Evolutionary conservation across 1,140 invertebrate genomes (phyloP), one percentile per base, ranked within the genome.

Genomic region (Dreissena rostriformis): DNA sequence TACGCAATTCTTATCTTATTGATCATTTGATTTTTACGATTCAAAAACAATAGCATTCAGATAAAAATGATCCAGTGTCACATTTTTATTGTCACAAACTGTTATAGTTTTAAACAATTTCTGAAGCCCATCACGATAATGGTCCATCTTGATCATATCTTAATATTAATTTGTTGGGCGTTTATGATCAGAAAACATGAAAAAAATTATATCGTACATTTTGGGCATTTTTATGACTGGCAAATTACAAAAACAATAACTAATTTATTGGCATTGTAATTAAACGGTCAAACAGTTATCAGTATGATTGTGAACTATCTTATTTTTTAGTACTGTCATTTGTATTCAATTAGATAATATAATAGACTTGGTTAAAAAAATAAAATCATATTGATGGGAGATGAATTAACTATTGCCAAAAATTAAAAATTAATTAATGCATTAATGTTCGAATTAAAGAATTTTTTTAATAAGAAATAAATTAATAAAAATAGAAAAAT

Each of bases 31-130:
- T n/a, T 61, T 61, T 24, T 61, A 61, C 22, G 57, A 61, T 24
- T 61, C 22, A n/a, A 61, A 24, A 61, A 61, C 17, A 61, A 61
- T 24, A 39, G 39, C 39, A 39, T 5, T 39, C 39, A 39, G 57
- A 61, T 61, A 61, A n/a, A 61, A 61, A 61, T 61, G 17, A 61
- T 61, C 57, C 22, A 39, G 17, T 61, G 57, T 19, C 17, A 61
- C 17, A 24, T n/a, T 61, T 61, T 61, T 61, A 61, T 61, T 61
- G 57, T 61, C 22, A n/a, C 22, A 19, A 61, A n/a, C 22, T 61
- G 57, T 61, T 61, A 61, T 24, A 61, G 39, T 61, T 61, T 61
- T 61, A 4, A 61, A 61, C 57, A 61, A 61, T 61, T 61, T 61
- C 17, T 61, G 57, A 61, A 19, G 22, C 17, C 17, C 17, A 61